Conservation (phyloP, 2,113 vertebrate species). For the Thryonomys swinderianus region DNA sequence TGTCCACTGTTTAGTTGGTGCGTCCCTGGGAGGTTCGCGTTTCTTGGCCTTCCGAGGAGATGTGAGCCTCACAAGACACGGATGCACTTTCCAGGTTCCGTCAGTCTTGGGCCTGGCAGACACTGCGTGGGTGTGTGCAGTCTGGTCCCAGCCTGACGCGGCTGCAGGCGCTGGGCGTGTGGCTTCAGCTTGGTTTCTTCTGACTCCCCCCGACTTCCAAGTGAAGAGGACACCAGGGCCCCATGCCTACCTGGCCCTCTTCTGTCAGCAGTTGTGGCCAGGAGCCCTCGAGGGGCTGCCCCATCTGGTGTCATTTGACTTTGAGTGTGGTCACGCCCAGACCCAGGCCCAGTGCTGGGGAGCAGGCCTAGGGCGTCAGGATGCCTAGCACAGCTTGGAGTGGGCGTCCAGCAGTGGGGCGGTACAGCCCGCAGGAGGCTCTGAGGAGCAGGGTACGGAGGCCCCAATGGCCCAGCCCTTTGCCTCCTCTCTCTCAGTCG, state of each 20-base stretch:
- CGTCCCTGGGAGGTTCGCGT: background rate
- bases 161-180: background rate
- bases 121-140: background rate
- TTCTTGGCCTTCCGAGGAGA: background rate
- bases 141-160: background rate
- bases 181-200: background rate
- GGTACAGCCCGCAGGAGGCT: background rate
- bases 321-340: background rate
- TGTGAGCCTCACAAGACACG: background rate
- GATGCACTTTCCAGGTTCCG: background rate
- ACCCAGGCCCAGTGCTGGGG: background rate
- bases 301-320: background rate
- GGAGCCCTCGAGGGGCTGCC: no score
- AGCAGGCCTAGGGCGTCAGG: background rate
- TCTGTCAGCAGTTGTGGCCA: background rate
- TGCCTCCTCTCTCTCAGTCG: background rate
- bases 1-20: background rate
- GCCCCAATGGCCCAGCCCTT: background rate
- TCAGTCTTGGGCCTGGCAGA: background rate
- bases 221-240: background rate
- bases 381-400: background rate
- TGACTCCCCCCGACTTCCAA: no score
- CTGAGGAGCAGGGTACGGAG: fast-evolving
- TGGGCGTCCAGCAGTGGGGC: background rate
- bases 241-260: no score